These are phyloP conservation scores for Paralvinella palmiformis DNA, from an alignment of 1,140 invertebrate genomes.

Conservation along the genomic window DNA sequence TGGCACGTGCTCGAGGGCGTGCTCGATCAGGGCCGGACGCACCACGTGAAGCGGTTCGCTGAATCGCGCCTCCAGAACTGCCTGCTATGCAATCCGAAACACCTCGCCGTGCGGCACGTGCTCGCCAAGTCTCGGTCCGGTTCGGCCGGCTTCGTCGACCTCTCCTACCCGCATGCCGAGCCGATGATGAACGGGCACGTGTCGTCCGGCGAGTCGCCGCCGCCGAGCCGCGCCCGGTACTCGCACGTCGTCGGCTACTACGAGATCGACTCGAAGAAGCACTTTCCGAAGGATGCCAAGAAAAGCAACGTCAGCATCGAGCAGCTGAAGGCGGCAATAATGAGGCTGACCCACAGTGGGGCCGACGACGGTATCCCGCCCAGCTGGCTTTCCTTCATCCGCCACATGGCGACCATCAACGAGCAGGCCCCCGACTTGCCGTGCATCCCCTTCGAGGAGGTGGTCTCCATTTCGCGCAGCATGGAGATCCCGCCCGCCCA, in stretches of 20 bases:
- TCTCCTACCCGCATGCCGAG: constrained; percentile 18
- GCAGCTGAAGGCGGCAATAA: constrained; percentile 19
- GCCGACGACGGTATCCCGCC: constrained; percentile 15
- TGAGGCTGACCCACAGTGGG: constrained; percentile 5
- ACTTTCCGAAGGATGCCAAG: constrained; percentile 21
- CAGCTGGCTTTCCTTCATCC: constrained; percentile 17
- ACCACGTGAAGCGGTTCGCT: constrained; percentile 16
- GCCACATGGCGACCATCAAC: constrained; percentile 19
- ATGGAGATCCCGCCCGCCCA: constrained; percentile 18
- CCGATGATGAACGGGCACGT: constrained; percentile 20
- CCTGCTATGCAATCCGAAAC: constrained; percentile 18
- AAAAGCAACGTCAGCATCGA: constrained; percentile 19
- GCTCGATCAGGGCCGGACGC: constrained; percentile 15
- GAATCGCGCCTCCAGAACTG: constrained; percentile 14
- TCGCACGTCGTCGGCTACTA: constrained; percentile 21
- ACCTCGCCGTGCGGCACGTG: constrained; percentile 5
- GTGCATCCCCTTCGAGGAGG: constrained; percentile 19
- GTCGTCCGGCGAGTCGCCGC: constrained; percentile 3
- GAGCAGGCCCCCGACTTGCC: constrained; percentile 17
- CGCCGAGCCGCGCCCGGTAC: constrained; percentile 1
- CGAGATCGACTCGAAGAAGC: constrained; percentile 17
- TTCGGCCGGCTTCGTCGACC: constrained; percentile 19
- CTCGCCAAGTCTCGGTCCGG: constrained; percentile 13
- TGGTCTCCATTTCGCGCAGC: constrained; percentile 19
- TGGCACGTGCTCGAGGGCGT: constrained; percentile 18